phyloP scores from a whole-genome alignment of 2,888 invertebrate species.

The Drosophila emarginata region DNA sequence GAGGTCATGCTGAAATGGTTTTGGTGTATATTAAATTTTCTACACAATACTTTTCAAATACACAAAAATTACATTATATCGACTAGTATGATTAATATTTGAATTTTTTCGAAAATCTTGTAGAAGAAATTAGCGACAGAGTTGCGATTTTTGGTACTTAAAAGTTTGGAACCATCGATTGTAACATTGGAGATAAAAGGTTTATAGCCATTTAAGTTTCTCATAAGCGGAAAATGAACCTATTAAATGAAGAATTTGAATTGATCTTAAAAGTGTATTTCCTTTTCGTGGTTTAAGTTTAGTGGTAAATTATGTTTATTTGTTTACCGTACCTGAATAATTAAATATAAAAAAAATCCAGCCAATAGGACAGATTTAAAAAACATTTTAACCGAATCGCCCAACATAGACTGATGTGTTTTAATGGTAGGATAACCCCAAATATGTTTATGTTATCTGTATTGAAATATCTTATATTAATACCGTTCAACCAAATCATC shows the following conservation, averaged over 20 bases:
- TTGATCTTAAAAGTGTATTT: neutral
- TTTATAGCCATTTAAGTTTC: neutral
- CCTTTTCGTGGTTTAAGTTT: no score
- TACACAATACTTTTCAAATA: no score
- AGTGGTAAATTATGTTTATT: no score
- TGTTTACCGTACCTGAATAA: neutral
- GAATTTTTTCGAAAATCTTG: neutral
- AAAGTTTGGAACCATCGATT: neutral
- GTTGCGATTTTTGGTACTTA: neutral
- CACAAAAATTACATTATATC: neutral
- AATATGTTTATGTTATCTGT: neutral
- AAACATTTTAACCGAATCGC: neutral
- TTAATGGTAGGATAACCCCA: neutral
- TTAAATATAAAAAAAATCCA: neutral
- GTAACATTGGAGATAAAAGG: neutral
- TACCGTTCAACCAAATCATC: neutral
- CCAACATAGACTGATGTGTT: neutral
- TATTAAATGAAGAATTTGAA: neutral
- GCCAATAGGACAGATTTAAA: neutral
- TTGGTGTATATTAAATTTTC: no score
- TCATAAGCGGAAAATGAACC: neutral
- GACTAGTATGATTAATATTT: neutral
- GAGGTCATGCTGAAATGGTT: neutral
- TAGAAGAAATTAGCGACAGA: neutral
- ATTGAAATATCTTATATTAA: neutral